phyloP scores from a whole-genome alignment of 2,888 invertebrate genomes.

The Gymnoscelis rufifasciata region DNA sequence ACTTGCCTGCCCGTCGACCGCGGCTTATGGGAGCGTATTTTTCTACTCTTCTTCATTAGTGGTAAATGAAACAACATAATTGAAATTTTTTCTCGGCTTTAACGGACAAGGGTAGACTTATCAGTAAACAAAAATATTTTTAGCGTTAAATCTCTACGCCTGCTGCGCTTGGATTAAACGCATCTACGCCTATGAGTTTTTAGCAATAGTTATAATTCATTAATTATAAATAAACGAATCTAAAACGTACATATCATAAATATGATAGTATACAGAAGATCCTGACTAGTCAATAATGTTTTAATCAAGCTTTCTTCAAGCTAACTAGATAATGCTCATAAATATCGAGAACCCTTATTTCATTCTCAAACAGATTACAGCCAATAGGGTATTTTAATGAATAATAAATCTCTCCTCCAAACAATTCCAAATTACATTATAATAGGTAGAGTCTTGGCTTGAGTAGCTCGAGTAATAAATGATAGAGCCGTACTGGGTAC shows the following conservation, averaged over 20 bases:
- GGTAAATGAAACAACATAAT: background rate
- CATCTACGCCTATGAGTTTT: no score
- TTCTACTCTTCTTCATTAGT: background rate
- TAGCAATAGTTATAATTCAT: no score
- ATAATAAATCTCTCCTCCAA: slow-evolving; percentile 30
- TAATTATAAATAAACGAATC: no score
- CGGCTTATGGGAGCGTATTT: slow-evolving; percentile 43
- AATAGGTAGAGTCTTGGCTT: slow-evolving; percentile 28
- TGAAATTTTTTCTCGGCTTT: no score
- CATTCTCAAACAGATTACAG: slow-evolving; percentile 28
- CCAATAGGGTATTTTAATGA: slow-evolving; percentile 29
- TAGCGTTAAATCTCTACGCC: no score
- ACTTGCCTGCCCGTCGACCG: slow-evolving; percentile 60
- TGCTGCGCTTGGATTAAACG: no score
- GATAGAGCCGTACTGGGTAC: slow-evolving; percentile 46
- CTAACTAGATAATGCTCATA: slow-evolving; percentile 6
- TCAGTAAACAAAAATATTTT: no score
- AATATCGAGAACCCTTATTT: slow-evolving; percentile 22
- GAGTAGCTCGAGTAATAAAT: slow-evolving; percentile 43
- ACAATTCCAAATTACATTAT: slow-evolving; percentile 33
- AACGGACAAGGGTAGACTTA: no score
- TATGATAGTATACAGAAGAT: no score
- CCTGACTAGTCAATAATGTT: no score
- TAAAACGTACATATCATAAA: no score
- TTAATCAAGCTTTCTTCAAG: background rate